Evolutionary conservation across 2,113 vertebrate species (phyloP).

Genomic region (Gobio gobio): DNA sequence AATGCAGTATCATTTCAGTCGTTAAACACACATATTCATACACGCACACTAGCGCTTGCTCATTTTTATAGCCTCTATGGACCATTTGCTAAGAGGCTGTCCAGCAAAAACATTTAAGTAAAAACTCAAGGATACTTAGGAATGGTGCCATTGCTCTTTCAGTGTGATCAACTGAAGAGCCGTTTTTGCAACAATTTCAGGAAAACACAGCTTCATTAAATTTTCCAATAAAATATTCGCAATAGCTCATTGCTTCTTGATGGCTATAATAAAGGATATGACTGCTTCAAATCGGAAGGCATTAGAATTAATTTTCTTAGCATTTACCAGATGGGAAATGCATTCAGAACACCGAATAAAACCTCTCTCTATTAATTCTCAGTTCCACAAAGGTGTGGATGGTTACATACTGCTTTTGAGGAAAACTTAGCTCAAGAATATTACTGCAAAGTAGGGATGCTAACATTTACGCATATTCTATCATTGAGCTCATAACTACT

Average conservation of each 20-base stretch:
- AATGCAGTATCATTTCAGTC: not conserved
- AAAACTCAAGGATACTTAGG: conserved; percentile 25
- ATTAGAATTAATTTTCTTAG: conserved; percentile 81
- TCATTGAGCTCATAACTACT: not conserved
- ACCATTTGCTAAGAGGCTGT: conserved; percentile 31
- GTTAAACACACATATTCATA: not conserved
- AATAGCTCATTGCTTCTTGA: conserved; percentile 80
- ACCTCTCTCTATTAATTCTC: conserved; percentile 34
- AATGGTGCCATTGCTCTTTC: conserved; percentile 20
- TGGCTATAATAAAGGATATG: conserved; percentile 75
- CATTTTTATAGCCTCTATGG: conserved; percentile 1
- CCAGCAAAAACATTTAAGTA: conserved; percentile 28
- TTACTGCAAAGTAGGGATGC: not conserved
- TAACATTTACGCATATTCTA: not conserved
- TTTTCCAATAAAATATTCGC: conserved; percentile 79
- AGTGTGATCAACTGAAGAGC: conserved; percentile 33
- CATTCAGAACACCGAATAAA: conserved; percentile 72
- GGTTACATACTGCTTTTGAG: not conserved
- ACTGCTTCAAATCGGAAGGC: conserved; percentile 73
- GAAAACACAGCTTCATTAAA: conserved; percentile 78
- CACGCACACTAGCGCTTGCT: not conserved
- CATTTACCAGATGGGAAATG: conserved; percentile 75
- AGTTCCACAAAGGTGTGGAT: not conserved
- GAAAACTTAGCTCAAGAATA: not conserved
- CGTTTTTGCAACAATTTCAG: conserved; percentile 61